Evolutionary conservation across 2,888 invertebrate species (phyloP).

Genomic region (Andricus curvator): DNA sequence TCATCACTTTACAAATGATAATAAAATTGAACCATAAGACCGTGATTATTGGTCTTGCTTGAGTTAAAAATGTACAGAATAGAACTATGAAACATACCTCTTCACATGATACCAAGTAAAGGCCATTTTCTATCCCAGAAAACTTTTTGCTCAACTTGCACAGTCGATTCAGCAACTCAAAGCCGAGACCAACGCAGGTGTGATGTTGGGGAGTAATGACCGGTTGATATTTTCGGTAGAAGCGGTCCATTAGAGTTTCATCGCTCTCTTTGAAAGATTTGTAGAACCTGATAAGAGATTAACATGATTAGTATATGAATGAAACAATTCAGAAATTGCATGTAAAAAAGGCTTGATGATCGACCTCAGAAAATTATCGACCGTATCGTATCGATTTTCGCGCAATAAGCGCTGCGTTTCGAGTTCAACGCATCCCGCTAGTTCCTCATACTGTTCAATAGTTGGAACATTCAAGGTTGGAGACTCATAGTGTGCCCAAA

Average conservation of each 20-base stretch:
- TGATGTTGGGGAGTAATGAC: constrained; percentile 88
- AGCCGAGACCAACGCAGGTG: constrained; percentile 93
- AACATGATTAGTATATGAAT: constrained; percentile 1
- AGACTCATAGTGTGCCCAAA: constrained; percentile 83
- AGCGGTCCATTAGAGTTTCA: constrained; percentile 84
- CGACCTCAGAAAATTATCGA: constrained; percentile 89
- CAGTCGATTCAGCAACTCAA: constrained; percentile 87
- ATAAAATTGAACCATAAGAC: too few relatives aligned
- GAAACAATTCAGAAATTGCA: not conserved
- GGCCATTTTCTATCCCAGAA: constrained; percentile 83
- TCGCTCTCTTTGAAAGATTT: constrained; percentile 81
- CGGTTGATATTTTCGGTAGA: constrained; percentile 88
- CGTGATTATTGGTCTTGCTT: too few relatives aligned
- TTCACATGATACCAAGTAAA: constrained; percentile 92
- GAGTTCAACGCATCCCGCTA: constrained; percentile 89
- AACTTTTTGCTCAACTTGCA: constrained; percentile 82
- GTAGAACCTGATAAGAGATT: constrained; percentile 81
- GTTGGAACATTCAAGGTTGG: constrained; percentile 79
- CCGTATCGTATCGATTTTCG: constrained; percentile 93
- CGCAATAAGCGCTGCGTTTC: constrained; percentile 89
- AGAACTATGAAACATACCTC: constrained; percentile 81
- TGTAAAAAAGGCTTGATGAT: not conserved
- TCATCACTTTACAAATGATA: too few relatives aligned
- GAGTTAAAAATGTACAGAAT: not conserved
- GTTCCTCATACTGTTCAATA: constrained; percentile 86